Evolutionary conservation across 2,797 vertebrate species (phyloP).

Genomic region (Anolis apletophallus): DNA sequence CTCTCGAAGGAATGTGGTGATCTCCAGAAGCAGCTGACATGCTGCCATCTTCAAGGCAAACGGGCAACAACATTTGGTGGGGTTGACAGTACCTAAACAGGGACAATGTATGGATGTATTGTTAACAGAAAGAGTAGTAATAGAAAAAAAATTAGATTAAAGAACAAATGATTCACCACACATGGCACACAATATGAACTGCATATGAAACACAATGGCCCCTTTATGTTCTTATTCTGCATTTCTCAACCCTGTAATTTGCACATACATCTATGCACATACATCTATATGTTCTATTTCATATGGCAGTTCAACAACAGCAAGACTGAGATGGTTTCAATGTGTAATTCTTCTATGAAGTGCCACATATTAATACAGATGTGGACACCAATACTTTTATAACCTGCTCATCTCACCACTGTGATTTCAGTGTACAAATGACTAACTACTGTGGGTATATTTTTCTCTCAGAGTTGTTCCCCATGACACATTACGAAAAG

Average conservation of each 20-base stretch:
- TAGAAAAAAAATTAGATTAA: constrained; percentile 32
- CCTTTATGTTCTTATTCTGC: constrained; percentile 14
- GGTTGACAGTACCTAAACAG: constrained; percentile 93
- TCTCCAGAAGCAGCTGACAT: constrained; percentile 95
- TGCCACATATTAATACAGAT: not conserved
- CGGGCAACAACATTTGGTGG: constrained; percentile 96
- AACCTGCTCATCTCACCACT: not conserved
- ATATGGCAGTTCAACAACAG: not conserved
- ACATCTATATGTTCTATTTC: constrained; percentile 10
- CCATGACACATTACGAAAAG: not conserved
- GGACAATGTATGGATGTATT: constrained; percentile 30
- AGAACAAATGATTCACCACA: constrained; percentile 62
- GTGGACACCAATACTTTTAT: not conserved
- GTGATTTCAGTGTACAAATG: not conserved
- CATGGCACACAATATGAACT: constrained; percentile 54
- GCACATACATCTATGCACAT: not conserved
- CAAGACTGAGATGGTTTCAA: constrained; percentile 28
- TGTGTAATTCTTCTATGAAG: constrained; percentile 12
- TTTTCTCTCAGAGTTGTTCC: not conserved
- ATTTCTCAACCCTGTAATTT: not conserved
- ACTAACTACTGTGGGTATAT: not conserved
- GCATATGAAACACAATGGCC: constrained; percentile 31
- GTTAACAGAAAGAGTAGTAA: constrained; percentile 53
- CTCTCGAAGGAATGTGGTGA: constrained; percentile 97
- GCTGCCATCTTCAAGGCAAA: constrained; percentile 99